A percentile compares a stretch with the other conserved stretches of the same genome.
These are phyloP conservation scores for Agrochola circellaris DNA, from an alignment of 2,888 invertebrate genomes.

Conservation along the genomic window DNA sequence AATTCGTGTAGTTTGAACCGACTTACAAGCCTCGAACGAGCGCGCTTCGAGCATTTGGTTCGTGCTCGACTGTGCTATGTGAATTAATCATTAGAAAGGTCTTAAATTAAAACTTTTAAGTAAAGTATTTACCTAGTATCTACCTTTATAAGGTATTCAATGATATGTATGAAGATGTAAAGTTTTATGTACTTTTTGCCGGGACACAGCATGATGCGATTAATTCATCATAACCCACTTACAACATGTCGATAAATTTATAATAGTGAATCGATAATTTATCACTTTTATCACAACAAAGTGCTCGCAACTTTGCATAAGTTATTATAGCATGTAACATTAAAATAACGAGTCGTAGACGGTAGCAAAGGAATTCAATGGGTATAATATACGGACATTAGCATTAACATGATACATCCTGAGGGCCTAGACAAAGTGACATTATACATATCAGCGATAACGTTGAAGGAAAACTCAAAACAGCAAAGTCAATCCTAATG, in stretches of 20 bases:
- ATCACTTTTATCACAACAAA: constrained; percentile 37
- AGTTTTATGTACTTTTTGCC: background rate
- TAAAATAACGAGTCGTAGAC: background rate
- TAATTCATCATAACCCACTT: constrained; percentile 16
- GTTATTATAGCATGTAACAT: constrained; percentile 10
- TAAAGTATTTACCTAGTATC: background rate
- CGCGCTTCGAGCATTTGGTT: too few species aligned
- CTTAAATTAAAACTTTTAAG: background rate
- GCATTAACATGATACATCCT: constrained; percentile 2
- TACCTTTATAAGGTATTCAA: background rate
- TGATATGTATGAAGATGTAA: background rate
- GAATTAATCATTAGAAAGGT: background rate
- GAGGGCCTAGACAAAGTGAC: background rate
- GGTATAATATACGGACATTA: background rate
- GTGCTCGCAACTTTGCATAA: constrained; percentile 18
- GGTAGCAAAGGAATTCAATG: background rate
- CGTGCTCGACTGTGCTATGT: too few species aligned
- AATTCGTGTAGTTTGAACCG: too few species aligned
- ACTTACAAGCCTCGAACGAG: too few species aligned
- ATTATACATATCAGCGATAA: background rate
- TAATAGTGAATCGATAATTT: constrained; percentile 27
- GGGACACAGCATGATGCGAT: constrained; percentile 1
- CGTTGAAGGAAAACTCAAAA: background rate
- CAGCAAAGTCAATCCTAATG: background rate
- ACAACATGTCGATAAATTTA: constrained; percentile 33